Conservation (phyloP, 2,797 vertebrate species). For the Tapirus indicus region DNA sequence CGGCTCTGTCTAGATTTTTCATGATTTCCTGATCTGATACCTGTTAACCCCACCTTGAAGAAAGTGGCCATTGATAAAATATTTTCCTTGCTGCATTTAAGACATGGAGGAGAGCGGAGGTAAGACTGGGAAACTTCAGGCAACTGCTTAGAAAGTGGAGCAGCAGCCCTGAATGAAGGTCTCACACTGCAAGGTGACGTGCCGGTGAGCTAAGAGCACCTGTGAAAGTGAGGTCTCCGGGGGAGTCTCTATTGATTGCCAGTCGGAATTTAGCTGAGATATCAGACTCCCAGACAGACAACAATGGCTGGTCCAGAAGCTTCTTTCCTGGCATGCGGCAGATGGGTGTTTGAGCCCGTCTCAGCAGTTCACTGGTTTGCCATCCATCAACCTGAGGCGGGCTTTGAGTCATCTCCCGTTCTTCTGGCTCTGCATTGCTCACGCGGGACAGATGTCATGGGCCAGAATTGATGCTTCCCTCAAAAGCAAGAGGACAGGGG, state of each 20-base stretch:
- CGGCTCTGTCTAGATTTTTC: background rate
- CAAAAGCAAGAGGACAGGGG: background rate
- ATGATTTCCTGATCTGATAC: background rate
- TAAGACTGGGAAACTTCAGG: background rate
- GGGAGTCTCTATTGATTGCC: background rate
- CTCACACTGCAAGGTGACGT: background rate
- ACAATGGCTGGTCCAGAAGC: background rate
- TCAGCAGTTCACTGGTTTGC: conserved; percentile 26
- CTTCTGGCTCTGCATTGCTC: background rate
- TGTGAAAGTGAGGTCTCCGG: background rate
- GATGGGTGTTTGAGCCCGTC: background rate
- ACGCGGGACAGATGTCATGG: background rate
- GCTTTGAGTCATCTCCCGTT: background rate
- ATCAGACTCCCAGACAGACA: background rate
- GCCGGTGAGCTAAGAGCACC: background rate
- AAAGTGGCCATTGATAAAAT: background rate
- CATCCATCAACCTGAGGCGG: conserved; percentile 26
- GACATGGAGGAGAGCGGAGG: background rate
- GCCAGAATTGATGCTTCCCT: background rate
- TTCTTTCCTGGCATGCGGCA: background rate
- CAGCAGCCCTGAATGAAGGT: background rate
- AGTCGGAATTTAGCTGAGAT: background rate
- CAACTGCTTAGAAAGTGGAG: background rate
- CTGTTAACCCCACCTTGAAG: background rate
- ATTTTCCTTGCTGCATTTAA: conserved; percentile 27